Base-by-base conservation (phyloP, 2,888 invertebrate genomes). In the Saturnia japonica region DNA sequence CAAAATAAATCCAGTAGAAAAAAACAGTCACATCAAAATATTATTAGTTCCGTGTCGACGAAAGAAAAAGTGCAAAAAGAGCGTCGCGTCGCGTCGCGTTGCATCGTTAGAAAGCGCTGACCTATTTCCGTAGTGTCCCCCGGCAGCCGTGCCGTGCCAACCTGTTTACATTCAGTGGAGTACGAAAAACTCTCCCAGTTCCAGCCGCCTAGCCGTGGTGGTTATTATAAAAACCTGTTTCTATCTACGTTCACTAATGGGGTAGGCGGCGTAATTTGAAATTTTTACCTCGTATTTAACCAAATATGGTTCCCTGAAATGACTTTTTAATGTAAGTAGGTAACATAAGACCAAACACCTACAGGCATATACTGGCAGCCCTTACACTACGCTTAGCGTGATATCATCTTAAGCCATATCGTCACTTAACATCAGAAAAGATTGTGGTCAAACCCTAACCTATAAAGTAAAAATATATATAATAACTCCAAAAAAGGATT, bases 61-160 rank as follows among this genome's bases (percentile, higher is more conserved):
- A 72, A 75, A 77, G 76, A 75, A 85, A 57, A 80, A 77, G 77
- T 82, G 78, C 86, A 86, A 86, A 87, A 86, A 78, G 83, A 81
- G 81, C 82, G 79, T 86, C 88, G 81, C 82, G 78, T 86, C n/a
- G n/a, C n/a, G n/a, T n/a, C n/a, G 81, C 82, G 79, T 86, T 88
- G 81, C 82, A 78, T 86, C 88, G 84, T 87, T 83, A 85, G 80
- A 84, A 80, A 78, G 78, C 80, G 75, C 83, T 88, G 89, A 88
- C 89, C 89, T 77, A 86, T 85, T 88, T 88, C 77, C 79, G 74
- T 72, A 76, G 71, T 73, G 75, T 76, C 74, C 76, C 78, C 64
- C 45, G 25, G 66, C 67, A 2, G 2, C 6, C 34, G 34, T 6
- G 34, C 34, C 34, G 34, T 6, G 34, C 6, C 6, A 71, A 69